These are phyloP conservation scores for Eristalis tenax DNA, from an alignment of 2,888 invertebrate species.

Conservation along the genomic window DNA sequence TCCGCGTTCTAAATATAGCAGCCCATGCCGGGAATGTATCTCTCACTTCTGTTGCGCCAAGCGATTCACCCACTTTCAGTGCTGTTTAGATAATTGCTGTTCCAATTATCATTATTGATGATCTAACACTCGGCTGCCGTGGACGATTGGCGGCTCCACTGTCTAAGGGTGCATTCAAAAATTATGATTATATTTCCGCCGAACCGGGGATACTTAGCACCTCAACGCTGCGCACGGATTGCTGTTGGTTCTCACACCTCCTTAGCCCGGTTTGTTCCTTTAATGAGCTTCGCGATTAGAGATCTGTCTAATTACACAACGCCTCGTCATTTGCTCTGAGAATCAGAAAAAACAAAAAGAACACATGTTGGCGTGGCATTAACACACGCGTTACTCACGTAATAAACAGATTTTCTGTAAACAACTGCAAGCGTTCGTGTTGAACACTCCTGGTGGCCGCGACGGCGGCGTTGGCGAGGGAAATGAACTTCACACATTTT, in stretches of 20 bases:
- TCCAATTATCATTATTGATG: slow-evolving; percentile 37
- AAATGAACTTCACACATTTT: slow-evolving; percentile 34
- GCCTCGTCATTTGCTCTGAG: neutral
- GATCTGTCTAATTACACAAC: slow-evolving; percentile 49
- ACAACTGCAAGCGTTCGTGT: slow-evolving; percentile 10
- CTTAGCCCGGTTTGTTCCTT: slow-evolving; percentile 17
- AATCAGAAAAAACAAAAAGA: slow-evolving; percentile 14
- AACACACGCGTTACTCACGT: slow-evolving; percentile 17
- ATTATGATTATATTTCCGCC: slow-evolving; percentile 33
- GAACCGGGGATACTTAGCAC: slow-evolving; percentile 5
- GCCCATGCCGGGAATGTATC: neutral
- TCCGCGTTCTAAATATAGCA: slow-evolving; percentile 56
- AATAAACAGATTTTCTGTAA: slow-evolving; percentile 44
- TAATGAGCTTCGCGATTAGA: slow-evolving; percentile 45
- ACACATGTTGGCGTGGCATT: slow-evolving; percentile 10
- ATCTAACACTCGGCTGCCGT: slow-evolving; percentile 11
- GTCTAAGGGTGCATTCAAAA: slow-evolving; percentile 5
- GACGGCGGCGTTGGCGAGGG: neutral
- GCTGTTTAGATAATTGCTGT: slow-evolving; percentile 34
- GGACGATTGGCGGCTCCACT: neutral
- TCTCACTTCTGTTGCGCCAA: neutral
- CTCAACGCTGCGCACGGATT: slow-evolving; percentile 9
- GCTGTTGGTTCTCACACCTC: slow-evolving; percentile 45
- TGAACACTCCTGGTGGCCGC: no score
- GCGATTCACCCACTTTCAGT: slow-evolving; percentile 46